Conservation (phyloP, 2,797 vertebrate genomes). For the Gouania willdenowi region DNA sequence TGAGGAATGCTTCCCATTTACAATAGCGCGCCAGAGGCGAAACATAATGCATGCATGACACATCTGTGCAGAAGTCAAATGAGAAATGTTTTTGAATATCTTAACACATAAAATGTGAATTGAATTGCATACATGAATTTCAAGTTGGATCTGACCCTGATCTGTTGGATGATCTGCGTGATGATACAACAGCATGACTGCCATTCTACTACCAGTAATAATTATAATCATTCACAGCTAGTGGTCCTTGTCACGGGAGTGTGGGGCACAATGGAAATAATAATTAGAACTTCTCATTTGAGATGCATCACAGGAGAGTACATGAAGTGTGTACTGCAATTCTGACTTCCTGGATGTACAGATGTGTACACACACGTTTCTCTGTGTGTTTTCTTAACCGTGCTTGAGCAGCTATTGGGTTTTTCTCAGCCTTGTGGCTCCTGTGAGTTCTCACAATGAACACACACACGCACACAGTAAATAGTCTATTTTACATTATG, state of each 20-base stretch:
- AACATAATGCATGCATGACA: conserved; percentile 34
- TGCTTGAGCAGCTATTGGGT: conserved; percentile 7
- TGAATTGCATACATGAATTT: conserved; percentile 61
- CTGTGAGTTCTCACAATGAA: conserved; percentile 4
- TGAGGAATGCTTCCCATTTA: conserved; percentile 48
- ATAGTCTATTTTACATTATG: conserved; percentile 21
- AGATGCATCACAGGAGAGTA: conserved; percentile 53
- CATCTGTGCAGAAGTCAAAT: conserved; percentile 53
- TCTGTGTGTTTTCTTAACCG: conserved; percentile 5
- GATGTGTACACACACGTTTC: conserved; percentile 48
- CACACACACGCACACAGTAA: conserved; percentile 2
- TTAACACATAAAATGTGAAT: conserved; percentile 37
- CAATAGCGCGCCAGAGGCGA: conserved; percentile 31
- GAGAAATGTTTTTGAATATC: conserved; percentile 54
- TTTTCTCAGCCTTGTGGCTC: conserved; percentile 12
- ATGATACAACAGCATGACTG: conserved; percentile 66
- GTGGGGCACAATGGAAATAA: conserved; percentile 73
- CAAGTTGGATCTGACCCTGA: conserved; percentile 65
- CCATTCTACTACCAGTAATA: conserved; percentile 67
- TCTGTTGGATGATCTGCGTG: conserved; percentile 64
- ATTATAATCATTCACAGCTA: conserved; percentile 75
- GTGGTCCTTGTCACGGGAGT: conserved; percentile 70
- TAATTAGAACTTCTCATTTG: conserved; percentile 71
- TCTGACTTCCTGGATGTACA: conserved; percentile 59
- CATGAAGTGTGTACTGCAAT: conserved; percentile 37